phyloP scores from a whole-genome alignment of 2,113 vertebrate genomes.

The Heliornis fulica region DNA sequence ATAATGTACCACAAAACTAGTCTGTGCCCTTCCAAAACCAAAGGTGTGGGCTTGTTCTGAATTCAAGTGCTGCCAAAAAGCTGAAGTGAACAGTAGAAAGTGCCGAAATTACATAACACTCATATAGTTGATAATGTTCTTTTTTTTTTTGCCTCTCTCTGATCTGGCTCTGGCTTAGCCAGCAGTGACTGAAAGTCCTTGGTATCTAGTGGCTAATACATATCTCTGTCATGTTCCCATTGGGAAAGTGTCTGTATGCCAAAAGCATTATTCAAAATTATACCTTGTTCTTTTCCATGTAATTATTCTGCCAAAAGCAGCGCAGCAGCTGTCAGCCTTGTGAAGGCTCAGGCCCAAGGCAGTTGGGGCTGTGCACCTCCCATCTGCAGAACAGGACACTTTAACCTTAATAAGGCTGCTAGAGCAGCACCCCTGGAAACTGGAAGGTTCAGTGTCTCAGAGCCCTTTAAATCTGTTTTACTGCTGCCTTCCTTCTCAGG shows the following conservation, averaged over 20 bases:
- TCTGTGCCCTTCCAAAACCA: background rate
- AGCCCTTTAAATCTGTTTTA: background rate
- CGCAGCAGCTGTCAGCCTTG: background rate
- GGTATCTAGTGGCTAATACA: background rate
- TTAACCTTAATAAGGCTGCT: background rate
- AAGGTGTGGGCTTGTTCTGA: conserved; percentile 23
- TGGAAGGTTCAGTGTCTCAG: background rate
- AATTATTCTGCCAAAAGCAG: conserved; percentile 9
- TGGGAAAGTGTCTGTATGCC: background rate
- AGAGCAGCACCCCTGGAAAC: background rate
- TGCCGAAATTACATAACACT: background rate
- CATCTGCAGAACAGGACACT: background rate
- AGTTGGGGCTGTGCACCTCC: background rate
- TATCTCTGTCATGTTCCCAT: background rate
- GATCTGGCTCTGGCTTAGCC: background rate
- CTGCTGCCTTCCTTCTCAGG: background rate
- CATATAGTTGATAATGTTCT: background rate
- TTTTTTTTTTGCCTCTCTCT: background rate
- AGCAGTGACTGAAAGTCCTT: background rate
- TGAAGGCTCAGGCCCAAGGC: background rate
- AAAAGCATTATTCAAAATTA: background rate
- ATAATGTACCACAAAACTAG: background rate
- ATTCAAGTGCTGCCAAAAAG: conserved; percentile 22
- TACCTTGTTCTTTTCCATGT: background rate
- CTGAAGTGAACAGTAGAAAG: background rate